Percentiles rank a stretch among this genome's conserved stretches.
These are phyloP conservation scores for Zaprionus lachaisei DNA, from an alignment of 1,140 invertebrate species.

Conservation along the genomic window DNA sequence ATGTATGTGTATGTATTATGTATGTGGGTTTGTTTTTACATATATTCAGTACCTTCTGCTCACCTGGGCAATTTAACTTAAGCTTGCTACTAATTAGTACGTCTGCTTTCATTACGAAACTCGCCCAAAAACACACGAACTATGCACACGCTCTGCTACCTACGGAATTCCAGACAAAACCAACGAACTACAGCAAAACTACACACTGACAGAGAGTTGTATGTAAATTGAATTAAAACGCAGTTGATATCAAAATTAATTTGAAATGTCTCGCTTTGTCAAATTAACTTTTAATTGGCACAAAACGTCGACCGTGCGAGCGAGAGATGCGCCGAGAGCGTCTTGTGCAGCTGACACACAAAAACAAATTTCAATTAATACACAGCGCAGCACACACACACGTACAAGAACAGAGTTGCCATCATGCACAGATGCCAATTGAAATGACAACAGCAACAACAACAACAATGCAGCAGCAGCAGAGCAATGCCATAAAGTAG, in stretches of 20 bases:
- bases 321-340: constrained; percentile 19
- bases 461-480: constrained; percentile 24
- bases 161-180: not conserved
- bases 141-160: constrained; percentile 1
- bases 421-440: constrained; percentile 59
- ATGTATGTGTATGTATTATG: not conserved
- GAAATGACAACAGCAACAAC: constrained; percentile 50
- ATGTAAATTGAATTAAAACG: constrained; percentile 75
- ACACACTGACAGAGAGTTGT: not conserved
- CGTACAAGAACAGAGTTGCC: constrained; percentile 26
- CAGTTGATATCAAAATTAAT: constrained; percentile 74
- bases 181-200: not conserved
- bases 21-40: not conserved
- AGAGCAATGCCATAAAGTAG: constrained; percentile 53
- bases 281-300: constrained; percentile 81
- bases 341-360: constrained; percentile 70
- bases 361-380: constrained; percentile 82
- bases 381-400: constrained; percentile 15
- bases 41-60: not conserved
- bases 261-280: constrained; percentile 80
- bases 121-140: not conserved
- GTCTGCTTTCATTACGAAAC: not conserved
- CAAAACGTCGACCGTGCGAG: constrained; percentile 44
- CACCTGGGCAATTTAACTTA: not conserved
- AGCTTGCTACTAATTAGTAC: constrained; percentile 4